Evolutionary conservation across 2,113 vertebrate species (phyloP), one percentile per base, ranked within the genome.

Genomic region (Microcebus griseorufus): DNA sequence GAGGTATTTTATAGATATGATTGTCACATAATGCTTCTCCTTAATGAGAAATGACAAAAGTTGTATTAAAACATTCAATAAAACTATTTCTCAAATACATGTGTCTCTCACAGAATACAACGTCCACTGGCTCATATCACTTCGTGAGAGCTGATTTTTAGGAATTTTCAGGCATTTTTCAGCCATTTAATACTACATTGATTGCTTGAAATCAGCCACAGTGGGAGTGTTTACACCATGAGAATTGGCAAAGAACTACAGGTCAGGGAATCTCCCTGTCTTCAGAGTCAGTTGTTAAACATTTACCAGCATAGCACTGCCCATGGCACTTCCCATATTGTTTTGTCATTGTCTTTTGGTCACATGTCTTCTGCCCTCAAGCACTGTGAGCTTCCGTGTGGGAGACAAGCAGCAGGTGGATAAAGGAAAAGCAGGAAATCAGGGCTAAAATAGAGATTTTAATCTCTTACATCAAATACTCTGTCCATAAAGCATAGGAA

Each of bases 311-410:
- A 83, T 69, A 64, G 6, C 39, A 72, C 45, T 75, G 70, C 32
- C 60, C 32, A 16, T 81, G 51, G 32, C 55, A 85, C 45, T 94
- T 86, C 20, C 18, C 91, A 84, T 83, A 58, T 53, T 67, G 55
- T 69, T 94, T 96, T 27, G 12, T 17, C 42, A 20, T 62, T 87
- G 65, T 45, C 45, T 88, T 95, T 94, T 82, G 18, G 87, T 83
- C 27, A 53, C 65, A 25, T 76, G 42, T 42, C 34, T 86, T 82
- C 51, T 88, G 25, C 17, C 70, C 29, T 93, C 55, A 70, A 65
- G 27, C 37, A 51, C 37, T 72, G 22, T 75, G 75, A 87, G 3
- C 32, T 29, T 88, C 22, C 22, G 14, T 62, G 9, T 3, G 48
- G 5, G 20, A 95, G 48, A 87, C 8, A 37, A 37, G 51, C 22